These are phyloP conservation scores for Rhinogobius similis DNA, from an alignment of 2,113 vertebrate species.

Conservation along the genomic window DNA sequence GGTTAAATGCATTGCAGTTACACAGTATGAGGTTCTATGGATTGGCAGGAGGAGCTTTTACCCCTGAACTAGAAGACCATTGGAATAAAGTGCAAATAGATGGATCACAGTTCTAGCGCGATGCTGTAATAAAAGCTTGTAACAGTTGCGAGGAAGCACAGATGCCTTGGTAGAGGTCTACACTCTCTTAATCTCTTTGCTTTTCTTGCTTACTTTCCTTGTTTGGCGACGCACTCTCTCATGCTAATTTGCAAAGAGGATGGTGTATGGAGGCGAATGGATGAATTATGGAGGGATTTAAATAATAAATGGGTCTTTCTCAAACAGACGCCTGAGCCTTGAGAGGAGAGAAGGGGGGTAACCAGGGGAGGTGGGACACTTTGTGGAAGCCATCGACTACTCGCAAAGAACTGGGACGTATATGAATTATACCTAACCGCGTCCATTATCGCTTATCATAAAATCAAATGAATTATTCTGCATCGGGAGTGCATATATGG, in stretches of 20 bases:
- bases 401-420: slow-evolving; percentile 48
- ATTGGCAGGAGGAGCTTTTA: too few relatives aligned
- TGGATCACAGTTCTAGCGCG: too few relatives aligned
- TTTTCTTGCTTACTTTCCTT: slow-evolving; percentile 14
- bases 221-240: slow-evolving; percentile 27
- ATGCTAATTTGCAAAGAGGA: slow-evolving; percentile 59
- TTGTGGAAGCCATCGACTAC: slow-evolving; percentile 43
- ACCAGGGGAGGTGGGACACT: slow-evolving; percentile 41
- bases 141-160: neutral
- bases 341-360: slow-evolving; percentile 23
- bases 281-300: slow-evolving; percentile 69
- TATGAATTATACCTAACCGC: slow-evolving; percentile 61
- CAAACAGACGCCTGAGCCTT: slow-evolving; percentile 41
- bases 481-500: slow-evolving; percentile 1
- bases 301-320: slow-evolving; percentile 71
- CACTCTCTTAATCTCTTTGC: neutral
- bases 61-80: too few relatives aligned
- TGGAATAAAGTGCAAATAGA: too few relatives aligned
- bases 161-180: neutral
- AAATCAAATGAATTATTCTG: slow-evolving; percentile 58
- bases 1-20: too few relatives aligned
- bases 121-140: too few relatives aligned
- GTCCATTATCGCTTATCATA: slow-evolving; percentile 66
- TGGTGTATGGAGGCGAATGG: slow-evolving; percentile 46
- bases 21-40: too few relatives aligned